Conservation (phyloP, 2,888 invertebrate species). For the Trissolcus japonicus region DNA sequence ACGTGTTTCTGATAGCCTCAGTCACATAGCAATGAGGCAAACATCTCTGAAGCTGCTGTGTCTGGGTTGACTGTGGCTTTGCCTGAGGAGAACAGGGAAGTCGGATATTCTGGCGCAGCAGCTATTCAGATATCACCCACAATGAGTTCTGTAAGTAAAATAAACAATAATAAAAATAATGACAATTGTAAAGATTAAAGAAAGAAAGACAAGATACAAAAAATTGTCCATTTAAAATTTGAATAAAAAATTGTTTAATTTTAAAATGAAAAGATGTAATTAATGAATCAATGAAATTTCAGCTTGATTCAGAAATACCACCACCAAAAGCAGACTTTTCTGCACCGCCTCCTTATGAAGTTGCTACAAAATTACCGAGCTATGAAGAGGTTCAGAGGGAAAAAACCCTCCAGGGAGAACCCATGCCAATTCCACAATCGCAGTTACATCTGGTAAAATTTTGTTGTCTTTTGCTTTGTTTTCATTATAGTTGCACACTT, state of each 20-base stretch:
- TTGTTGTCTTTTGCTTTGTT: constrained; percentile 8
- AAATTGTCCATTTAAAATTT: no score
- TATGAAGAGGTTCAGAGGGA: constrained; percentile 95
- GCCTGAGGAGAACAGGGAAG: constrained; percentile 31
- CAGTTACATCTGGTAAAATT: constrained; percentile 70
- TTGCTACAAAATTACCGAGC: constrained; percentile 90
- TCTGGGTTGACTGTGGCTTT: constrained; percentile 41
- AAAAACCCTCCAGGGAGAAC: constrained; percentile 87
- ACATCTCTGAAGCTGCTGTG: constrained; percentile 35
- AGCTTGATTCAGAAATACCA: constrained; percentile 81
- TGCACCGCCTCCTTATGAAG: constrained; percentile 92
- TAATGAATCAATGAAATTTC: constrained; percentile 9
- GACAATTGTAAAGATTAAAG: neutral
- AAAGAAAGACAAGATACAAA: no score
- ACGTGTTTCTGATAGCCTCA: constrained; percentile 38
- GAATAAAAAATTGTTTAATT: neutral
- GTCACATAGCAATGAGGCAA: constrained; percentile 36
- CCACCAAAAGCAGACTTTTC: constrained; percentile 90
- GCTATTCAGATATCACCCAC: constrained; percentile 34
- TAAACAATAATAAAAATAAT: neutral
- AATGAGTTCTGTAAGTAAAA: constrained; percentile 35
- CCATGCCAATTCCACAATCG: constrained; percentile 74
- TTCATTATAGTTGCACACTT: neutral
- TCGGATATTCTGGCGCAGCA: constrained; percentile 34
- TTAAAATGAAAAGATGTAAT: neutral